Evolutionary conservation across 2,888 invertebrate genomes (phyloP).

Genomic region (Drosophila seclusa): DNA sequence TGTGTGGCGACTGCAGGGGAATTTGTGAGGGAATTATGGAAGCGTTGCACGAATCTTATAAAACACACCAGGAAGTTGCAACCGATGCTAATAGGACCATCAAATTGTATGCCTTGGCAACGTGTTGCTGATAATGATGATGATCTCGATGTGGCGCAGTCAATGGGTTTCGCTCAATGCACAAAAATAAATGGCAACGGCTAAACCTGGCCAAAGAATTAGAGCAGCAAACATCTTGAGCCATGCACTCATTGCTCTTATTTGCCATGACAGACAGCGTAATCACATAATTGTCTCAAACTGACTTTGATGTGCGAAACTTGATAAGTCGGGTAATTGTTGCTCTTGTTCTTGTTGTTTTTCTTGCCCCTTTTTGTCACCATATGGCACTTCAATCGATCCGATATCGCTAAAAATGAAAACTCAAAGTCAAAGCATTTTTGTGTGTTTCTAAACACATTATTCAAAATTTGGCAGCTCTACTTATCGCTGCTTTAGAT

Average conservation of each 20-base stretch:
- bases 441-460: background rate
- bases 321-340: constrained; percentile 20
- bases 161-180: constrained; percentile 9
- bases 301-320: constrained; percentile 11
- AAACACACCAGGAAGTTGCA: constrained; percentile 31
- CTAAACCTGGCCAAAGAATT: constrained; percentile 1
- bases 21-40: constrained; percentile 19
- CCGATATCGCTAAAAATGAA: background rate
- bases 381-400: constrained; percentile 29
- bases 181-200: constrained; percentile 6
- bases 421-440: background rate
- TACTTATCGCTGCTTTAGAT: constrained; percentile 14
- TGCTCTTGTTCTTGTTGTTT: background rate
- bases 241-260: constrained; percentile 5
- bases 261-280: constrained; percentile 29
- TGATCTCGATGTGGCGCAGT: constrained; percentile 11
- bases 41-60: constrained; percentile 32
- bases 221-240: constrained; percentile 23
- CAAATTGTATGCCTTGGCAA: constrained; percentile 19
- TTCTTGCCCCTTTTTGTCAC: constrained; percentile 9
- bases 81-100: constrained; percentile 29
- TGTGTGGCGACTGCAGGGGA: background rate
- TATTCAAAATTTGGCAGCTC: constrained; percentile 5
- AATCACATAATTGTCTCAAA: constrained; percentile 31
- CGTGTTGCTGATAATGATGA: constrained; percentile 8